Evolutionary conservation across 2,113 vertebrate species (phyloP).

Genomic region (Bolborhynchus lineola): DNA sequence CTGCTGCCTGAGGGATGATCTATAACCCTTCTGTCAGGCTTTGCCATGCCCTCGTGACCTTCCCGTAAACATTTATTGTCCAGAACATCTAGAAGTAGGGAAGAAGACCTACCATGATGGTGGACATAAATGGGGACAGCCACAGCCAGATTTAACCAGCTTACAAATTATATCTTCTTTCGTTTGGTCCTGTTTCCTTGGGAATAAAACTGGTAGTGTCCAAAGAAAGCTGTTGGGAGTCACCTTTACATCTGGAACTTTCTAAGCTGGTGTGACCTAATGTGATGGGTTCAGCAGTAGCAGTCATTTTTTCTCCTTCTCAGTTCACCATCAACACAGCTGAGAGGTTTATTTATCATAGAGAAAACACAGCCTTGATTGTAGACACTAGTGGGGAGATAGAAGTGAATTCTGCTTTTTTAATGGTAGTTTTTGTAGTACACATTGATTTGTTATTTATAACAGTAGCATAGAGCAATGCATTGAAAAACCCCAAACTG

Average conservation of each 20-base stretch:
- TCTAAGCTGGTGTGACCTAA: background rate
- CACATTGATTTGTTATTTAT: background rate
- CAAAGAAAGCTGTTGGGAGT: slow-evolving; percentile 3
- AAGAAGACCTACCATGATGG: slow-evolving; percentile 8
- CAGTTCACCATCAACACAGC: background rate
- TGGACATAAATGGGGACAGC: background rate
- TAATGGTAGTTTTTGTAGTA: background rate
- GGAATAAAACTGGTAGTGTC: background rate
- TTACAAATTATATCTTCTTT: slow-evolving; percentile 18
- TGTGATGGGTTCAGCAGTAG: too few relatives aligned
- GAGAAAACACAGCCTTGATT: slow-evolving; percentile 28
- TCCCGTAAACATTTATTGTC: slow-evolving; percentile 67
- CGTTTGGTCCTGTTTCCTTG: background rate
- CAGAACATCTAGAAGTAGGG: slow-evolving; percentile 54
- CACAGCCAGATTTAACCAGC: background rate
- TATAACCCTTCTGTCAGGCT: slow-evolving; percentile 46
- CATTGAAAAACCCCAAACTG: background rate
- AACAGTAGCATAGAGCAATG: background rate
- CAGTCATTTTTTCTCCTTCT: too few relatives aligned
- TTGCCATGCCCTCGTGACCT: slow-evolving; percentile 42
- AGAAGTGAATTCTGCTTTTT: slow-evolving; percentile 2
- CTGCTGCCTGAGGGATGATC: slow-evolving; percentile 41
- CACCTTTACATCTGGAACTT: background rate
- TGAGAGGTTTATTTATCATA: slow-evolving; percentile 13
- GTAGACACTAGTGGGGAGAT: background rate